Percentiles rank a stretch among this genome's conserved stretches.
phyloP scores from a whole-genome alignment of 92 coral and sea anemone genomes.

The Epizoanthus rinbou region DNA sequence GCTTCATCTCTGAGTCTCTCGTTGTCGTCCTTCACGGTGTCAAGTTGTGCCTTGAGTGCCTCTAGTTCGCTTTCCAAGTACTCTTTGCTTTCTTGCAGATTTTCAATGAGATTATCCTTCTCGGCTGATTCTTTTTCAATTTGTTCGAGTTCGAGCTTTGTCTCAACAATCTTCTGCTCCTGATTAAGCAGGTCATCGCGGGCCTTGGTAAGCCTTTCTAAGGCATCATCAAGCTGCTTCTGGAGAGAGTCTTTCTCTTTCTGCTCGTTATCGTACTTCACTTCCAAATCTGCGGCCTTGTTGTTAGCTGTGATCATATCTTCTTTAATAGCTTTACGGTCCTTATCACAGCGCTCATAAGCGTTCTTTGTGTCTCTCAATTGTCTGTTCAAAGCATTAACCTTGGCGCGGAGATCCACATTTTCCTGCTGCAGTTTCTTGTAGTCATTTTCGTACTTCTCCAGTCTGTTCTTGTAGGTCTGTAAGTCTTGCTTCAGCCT shows the following conservation, averaged over 20 bases:
- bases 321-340: conserved; percentile 69
- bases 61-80: conserved; percentile 77
- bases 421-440: conserved; percentile 81
- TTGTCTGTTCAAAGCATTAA: conserved; percentile 71
- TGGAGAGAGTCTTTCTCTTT: conserved; percentile 81
- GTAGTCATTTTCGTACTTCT: conserved; percentile 79
- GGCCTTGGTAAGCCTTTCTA: conserved; percentile 76
- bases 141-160: conserved; percentile 77
- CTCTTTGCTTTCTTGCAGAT: conserved; percentile 74
- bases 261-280: conserved; percentile 59
- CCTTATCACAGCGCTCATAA: conserved; percentile 75
- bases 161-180: conserved; percentile 77
- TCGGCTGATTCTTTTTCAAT: conserved; percentile 73
- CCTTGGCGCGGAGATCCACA: conserved; percentile 78
- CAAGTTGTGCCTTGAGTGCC: conserved; percentile 65
- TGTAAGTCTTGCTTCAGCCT: conserved; percentile 81
- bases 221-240: conserved; percentile 75
- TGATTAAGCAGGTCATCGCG: conserved; percentile 74
- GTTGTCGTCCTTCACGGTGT: conserved; percentile 68
- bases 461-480: conserved; percentile 73
- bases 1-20: conserved; percentile 69
- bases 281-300: conserved; percentile 77
- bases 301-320: conserved; percentile 70
- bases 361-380: conserved; percentile 74
- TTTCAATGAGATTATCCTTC: conserved; percentile 79